Conservation (phyloP, 2,888 invertebrate species). For the Loripinus fragilis region DNA sequence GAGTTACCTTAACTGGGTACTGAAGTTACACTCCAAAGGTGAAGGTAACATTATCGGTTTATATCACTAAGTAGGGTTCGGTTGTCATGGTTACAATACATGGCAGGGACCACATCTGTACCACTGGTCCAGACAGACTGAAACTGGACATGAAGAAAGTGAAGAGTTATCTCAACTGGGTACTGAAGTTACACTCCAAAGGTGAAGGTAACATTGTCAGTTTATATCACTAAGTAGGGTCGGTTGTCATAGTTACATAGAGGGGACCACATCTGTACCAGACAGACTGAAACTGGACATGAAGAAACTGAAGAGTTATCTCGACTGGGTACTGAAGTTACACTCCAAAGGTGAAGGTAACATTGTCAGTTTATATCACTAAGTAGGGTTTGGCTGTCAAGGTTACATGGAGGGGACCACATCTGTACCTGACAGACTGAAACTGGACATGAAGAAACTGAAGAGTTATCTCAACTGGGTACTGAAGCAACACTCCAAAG, state of each 20-base stretch:
- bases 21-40: conserved; percentile 76
- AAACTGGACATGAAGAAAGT: conserved; percentile 69
- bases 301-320: conserved; percentile 73
- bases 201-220: too few relatives aligned
- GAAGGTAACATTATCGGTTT: conserved; percentile 9
- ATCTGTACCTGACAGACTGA: conserved; percentile 74
- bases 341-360: conserved; percentile 69
- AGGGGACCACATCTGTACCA: conserved; percentile 78
- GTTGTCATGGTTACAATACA: conserved; percentile 69
- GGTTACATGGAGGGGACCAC: conserved; percentile 75
- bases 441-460: conserved; percentile 72
- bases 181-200: conserved; percentile 71
- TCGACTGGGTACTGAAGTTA: conserved; percentile 73
- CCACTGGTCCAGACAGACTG: conserved; percentile 75
- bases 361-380: too few relatives aligned
- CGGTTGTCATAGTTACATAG: conserved; percentile 71
- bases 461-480: conserved; percentile 71
- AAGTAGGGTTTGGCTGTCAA: conserved; percentile 70
- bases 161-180: conserved; percentile 70
- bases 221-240: conserved; percentile 64
- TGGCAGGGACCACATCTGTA: conserved; percentile 76
- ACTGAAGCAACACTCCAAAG: conserved; percentile 73
- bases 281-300: conserved; percentile 69
- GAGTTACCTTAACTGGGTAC: conserved; percentile 71
- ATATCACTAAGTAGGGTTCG: conserved; percentile 52